phyloP scores from a whole-genome alignment of 2,113 vertebrate genomes.

The Rhinolophus sinicus region DNA sequence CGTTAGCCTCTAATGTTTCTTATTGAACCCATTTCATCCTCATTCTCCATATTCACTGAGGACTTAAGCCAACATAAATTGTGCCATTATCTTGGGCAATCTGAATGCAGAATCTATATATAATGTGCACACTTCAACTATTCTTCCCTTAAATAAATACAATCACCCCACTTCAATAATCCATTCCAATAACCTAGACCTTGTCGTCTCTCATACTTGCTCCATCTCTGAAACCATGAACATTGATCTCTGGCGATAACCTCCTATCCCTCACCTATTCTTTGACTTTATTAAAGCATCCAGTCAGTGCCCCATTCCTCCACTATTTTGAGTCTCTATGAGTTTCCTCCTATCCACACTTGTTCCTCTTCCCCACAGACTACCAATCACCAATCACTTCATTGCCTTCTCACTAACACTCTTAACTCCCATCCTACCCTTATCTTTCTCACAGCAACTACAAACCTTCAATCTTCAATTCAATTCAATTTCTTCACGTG shows the following conservation, averaged over 20 bases:
- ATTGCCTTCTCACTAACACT: background rate
- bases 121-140: background rate
- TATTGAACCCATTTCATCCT: background rate
- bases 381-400: background rate
- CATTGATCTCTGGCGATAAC: background rate
- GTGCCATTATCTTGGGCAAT: background rate
- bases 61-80: background rate
- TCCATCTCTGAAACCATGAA: background rate
- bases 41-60: background rate
- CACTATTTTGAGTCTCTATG: background rate
- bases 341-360: background rate
- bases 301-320: background rate
- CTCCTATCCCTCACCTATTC: background rate
- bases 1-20: background rate
- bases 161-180: background rate
- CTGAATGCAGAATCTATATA: background rate
- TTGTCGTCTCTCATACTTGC: background rate
- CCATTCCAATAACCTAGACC: background rate
- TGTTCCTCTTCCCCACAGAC: background rate
- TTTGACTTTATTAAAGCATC: background rate
- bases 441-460: background rate
- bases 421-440: background rate
- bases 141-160: slow-evolving; percentile 6
- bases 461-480: background rate
- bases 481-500: background rate